phyloP scores from a whole-genome alignment of 2,113 vertebrate species.

The Oreochromis spilurus region DNA sequence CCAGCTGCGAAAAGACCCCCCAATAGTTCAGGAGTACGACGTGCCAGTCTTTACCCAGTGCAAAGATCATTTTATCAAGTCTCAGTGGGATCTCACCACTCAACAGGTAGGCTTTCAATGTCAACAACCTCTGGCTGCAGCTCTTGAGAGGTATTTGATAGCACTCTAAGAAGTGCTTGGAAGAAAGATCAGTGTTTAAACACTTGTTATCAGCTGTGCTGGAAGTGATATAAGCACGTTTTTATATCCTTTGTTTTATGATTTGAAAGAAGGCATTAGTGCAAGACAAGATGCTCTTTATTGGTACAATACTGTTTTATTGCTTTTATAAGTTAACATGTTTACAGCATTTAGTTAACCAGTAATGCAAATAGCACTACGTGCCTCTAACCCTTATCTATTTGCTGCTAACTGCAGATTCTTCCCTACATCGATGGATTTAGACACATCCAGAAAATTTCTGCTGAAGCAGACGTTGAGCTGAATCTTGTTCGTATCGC shows the following conservation, averaged over 20 bases:
- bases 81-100: constrained; percentile 97
- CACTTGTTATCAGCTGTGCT: neutral
- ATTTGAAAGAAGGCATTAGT: neutral
- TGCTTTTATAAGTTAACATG: neutral
- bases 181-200: neutral
- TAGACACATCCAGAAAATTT: constrained; percentile 95
- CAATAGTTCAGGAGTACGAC: constrained; percentile 90
- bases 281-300: neutral
- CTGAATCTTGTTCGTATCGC: constrained; percentile 96
- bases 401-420: constrained; percentile 74
- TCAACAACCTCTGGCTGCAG: neutral
- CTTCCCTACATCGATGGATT: constrained; percentile 94
- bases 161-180: neutral
- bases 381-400: neutral
- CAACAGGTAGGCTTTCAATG: constrained; percentile 80
- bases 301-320: neutral
- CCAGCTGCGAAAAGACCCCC: constrained; percentile 84
- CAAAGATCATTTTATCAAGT: constrained; percentile 89
- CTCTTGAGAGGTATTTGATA: neutral
- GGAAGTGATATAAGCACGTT: neutral
- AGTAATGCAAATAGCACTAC: neutral
- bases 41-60: constrained; percentile 92
- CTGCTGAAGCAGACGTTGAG: constrained; percentile 92
- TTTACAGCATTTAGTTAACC: neutral
- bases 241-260: neutral